phyloP scores from a whole-genome alignment of 2,888 invertebrate genomes.

The Eudasyphora cyanicolor region DNA sequence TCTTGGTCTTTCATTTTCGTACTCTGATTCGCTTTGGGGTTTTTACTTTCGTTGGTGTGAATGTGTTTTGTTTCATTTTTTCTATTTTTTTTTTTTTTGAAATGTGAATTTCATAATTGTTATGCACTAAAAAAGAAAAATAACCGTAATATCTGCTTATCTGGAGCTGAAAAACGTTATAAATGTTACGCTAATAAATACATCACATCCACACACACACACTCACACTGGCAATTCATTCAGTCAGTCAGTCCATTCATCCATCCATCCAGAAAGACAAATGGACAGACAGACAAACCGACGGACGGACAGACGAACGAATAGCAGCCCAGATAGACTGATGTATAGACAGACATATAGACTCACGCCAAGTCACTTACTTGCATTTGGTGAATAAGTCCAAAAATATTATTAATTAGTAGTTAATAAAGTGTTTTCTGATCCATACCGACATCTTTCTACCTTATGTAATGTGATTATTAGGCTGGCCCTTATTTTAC shows the following conservation, averaged over 20 bases:
- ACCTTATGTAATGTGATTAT: no score
- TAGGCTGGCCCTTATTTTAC: no score
- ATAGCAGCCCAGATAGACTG: not conserved
- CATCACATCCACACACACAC: not conserved
- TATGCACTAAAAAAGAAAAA: conserved; percentile 62
- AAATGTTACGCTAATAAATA: conserved; percentile 29
- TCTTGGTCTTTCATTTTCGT: not conserved
- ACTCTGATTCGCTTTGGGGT: not conserved
- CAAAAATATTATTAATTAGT: conserved; percentile 16
- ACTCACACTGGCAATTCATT: no score
- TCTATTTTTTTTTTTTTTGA: conserved; percentile 10
- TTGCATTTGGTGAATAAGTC: not conserved
- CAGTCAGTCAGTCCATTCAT: not conserved
- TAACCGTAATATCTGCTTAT: conserved; percentile 59
- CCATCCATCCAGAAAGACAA: not conserved
- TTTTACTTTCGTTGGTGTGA: conserved; percentile 9
- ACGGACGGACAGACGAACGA: not conserved
- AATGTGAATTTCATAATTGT: conserved; percentile 60
- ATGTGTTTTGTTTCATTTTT: conserved; percentile 40
- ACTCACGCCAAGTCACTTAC: not conserved
- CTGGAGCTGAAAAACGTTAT: conserved; percentile 51
- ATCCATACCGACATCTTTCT: not conserved
- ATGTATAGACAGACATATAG: not conserved
- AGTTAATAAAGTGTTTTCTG: not conserved
- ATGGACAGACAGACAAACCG: not conserved